Conservation (phyloP, 1,140 invertebrate species). For the Aphelenchoides fujianensis region DNA sequence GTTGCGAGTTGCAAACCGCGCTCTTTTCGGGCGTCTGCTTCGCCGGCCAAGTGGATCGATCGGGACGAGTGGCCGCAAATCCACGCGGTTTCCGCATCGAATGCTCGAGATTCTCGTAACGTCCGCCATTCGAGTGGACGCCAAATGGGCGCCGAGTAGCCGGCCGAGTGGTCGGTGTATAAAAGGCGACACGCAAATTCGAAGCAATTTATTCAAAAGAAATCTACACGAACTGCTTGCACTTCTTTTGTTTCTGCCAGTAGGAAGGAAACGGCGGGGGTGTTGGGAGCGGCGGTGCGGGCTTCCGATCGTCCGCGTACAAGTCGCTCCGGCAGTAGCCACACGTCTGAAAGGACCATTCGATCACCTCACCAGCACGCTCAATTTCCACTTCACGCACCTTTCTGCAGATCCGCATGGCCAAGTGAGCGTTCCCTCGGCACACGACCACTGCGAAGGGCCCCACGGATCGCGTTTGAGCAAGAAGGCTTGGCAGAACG, state of each 20-base stretch:
- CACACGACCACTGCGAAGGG: conserved; percentile 21
- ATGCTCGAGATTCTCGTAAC: too few species aligned
- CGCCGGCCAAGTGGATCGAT: too few species aligned
- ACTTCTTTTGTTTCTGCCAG: background rate
- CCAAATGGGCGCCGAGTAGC: too few species aligned
- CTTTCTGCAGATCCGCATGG: conserved; percentile 22
- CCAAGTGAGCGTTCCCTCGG: conserved; percentile 22
- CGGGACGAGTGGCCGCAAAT: too few species aligned
- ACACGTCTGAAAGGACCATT: too few species aligned
- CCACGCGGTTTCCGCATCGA: too few species aligned
- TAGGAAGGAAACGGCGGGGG: background rate
- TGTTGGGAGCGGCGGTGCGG: conserved; percentile 3
- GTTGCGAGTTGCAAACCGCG: too few species aligned
- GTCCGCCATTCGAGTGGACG: too few species aligned
- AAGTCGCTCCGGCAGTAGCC: conserved; percentile 18
- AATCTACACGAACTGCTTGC: conserved; percentile 3
- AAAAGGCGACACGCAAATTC: conserved; percentile 5
- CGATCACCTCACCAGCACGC: too few species aligned
- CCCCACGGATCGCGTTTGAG: conserved; percentile 23
- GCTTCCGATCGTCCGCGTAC: conserved; percentile 12
- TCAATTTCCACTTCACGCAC: too few species aligned
- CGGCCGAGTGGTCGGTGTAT: background rate
- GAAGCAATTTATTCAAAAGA: background rate
- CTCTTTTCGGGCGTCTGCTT: too few species aligned
- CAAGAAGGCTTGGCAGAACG: conserved; percentile 22